These are phyloP conservation scores for Trichacis sp. DNA, from an alignment of 2,888 invertebrate species.

Conservation along the genomic window DNA sequence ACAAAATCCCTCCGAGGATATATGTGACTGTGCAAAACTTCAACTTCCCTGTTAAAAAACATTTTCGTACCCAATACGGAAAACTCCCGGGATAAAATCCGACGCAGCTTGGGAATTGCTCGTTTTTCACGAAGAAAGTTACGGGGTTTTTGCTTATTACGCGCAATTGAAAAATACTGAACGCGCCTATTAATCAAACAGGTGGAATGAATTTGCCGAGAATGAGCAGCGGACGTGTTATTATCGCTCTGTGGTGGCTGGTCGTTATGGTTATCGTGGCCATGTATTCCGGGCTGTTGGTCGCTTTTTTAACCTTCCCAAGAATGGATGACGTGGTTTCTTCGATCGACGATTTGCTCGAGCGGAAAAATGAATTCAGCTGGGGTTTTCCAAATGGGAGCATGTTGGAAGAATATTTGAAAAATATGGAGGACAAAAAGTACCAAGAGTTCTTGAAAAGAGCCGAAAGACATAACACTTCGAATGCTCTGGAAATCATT, in stretches of 20 bases:
- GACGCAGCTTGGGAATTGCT: too few species aligned
- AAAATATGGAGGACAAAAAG: slow-evolving; percentile 74
- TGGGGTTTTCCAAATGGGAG: slow-evolving; percentile 84
- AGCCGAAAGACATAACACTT: slow-evolving; percentile 67
- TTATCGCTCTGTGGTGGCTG: slow-evolving; percentile 93
- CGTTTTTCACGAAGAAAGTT: too few species aligned
- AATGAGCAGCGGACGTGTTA: slow-evolving; percentile 86
- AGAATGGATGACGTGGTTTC: slow-evolving; percentile 81
- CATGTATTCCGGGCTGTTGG: slow-evolving; percentile 92
- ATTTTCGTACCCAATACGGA: too few species aligned
- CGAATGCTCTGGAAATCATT: slow-evolving; percentile 64
- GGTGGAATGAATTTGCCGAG: slow-evolving; percentile 89
- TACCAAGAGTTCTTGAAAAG: slow-evolving; percentile 73
- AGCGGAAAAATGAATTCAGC: slow-evolving; percentile 73
- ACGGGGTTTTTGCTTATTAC: too few species aligned
- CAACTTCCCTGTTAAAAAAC: too few species aligned
- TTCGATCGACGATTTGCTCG: slow-evolving; percentile 76
- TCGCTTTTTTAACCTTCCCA: slow-evolving; percentile 92
- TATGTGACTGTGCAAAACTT: too few species aligned
- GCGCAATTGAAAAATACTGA: not conserved
- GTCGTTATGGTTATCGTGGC: slow-evolving; percentile 90
- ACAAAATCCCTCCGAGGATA: too few species aligned
- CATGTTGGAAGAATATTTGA: slow-evolving; percentile 78
- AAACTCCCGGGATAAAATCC: too few species aligned
- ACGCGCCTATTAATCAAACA: slow-evolving; percentile 56